Conservation (phyloP, 2,797 vertebrate species). For the Acanthornis magna region DNA sequence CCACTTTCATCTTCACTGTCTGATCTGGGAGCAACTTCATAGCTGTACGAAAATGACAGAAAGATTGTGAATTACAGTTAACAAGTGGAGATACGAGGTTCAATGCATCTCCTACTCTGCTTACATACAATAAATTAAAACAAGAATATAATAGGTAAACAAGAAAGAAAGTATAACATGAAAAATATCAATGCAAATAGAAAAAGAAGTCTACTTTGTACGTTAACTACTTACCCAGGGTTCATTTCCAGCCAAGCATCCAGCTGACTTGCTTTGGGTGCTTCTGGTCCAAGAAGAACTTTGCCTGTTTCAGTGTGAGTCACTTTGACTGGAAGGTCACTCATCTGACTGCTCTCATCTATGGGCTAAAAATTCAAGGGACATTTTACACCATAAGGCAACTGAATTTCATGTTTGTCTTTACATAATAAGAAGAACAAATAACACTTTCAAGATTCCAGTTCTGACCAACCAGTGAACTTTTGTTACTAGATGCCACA, state of each 20-base stretch:
- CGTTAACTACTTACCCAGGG: conserved; percentile 83
- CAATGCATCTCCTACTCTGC: not conserved
- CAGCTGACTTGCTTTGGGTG: conserved; percentile 96
- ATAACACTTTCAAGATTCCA: not conserved
- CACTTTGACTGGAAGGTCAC: conserved; percentile 96
- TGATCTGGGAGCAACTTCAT: conserved; percentile 95
- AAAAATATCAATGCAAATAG: not conserved
- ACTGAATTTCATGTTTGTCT: not conserved
- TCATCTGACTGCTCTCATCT: conserved; percentile 99
- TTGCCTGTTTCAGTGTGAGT: conserved; percentile 97
- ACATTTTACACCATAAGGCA: not conserved
- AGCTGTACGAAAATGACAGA: conserved; percentile 73
- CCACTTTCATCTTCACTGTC: conserved; percentile 94
- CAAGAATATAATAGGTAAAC: not conserved
- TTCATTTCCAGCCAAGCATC: conserved; percentile 99
- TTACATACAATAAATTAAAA: not conserved
- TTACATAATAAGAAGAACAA: not conserved
- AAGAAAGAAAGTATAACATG: not conserved
- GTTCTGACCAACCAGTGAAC: not conserved
- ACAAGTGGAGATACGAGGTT: not conserved
- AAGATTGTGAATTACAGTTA: not conserved
- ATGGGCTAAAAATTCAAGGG: conserved; percentile 80
- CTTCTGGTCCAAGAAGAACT: conserved; percentile 93
- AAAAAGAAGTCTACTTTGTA: not conserved
- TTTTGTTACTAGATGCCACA: not conserved